These are phyloP conservation scores for Nothobranchius furzeri DNA, from an alignment of 2,113 vertebrate genomes.

Conservation along the genomic window DNA sequence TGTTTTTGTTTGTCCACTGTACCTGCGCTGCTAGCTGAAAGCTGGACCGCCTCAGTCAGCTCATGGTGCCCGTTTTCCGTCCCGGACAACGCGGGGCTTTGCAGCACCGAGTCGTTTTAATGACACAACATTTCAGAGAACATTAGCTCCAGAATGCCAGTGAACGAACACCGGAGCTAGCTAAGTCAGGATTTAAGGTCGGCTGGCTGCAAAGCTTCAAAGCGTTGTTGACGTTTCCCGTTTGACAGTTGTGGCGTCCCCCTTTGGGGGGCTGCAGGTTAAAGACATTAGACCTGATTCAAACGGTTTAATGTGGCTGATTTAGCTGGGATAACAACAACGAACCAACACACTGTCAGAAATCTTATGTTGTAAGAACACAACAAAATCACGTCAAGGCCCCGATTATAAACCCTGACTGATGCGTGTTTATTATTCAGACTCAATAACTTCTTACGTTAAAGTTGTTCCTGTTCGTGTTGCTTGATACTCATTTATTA, in stretches of 20 bases:
- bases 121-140: background rate
- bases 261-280: conserved; percentile 8
- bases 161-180: conserved; percentile 28
- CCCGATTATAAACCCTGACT: background rate
- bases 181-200: conserved; percentile 38
- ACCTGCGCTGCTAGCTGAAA: conserved; percentile 34
- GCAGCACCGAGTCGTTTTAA: background rate
- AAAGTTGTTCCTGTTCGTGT: background rate
- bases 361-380: background rate
- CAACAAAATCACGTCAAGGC: conserved; percentile 16
- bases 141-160: background rate
- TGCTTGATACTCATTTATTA: too few species aligned
- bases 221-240: conserved; percentile 51
- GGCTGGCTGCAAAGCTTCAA: background rate
- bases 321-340: background rate
- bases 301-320: background rate
- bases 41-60: conserved; percentile 27
- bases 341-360: background rate
- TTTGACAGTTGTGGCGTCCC: conserved; percentile 50
- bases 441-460: too few species aligned
- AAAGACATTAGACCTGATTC: background rate
- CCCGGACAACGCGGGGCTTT: conserved; percentile 36
- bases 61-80: conserved; percentile 9
- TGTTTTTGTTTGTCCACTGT: conserved; percentile 23
- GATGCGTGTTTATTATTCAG: too few species aligned